These are phyloP conservation scores for Metopia argyrocephala DNA, from an alignment of 2,888 invertebrate genomes.

Conservation along the genomic window DNA sequence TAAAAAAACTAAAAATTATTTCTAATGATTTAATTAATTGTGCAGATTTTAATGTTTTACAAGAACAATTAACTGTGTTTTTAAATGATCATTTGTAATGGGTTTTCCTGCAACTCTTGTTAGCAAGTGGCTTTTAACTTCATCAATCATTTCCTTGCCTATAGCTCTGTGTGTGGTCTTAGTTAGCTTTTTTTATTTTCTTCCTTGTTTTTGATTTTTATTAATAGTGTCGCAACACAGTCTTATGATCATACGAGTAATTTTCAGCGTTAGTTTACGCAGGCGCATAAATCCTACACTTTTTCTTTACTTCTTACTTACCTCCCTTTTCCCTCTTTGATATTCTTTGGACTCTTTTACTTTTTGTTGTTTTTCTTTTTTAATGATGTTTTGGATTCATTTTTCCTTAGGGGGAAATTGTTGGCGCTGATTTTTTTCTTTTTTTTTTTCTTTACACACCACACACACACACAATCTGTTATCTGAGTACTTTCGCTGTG, in stretches of 20 bases:
- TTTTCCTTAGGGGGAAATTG: conserved; percentile 49
- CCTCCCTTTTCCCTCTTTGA: background rate
- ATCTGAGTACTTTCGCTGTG: conserved; percentile 47
- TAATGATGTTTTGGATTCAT: conserved; percentile 11
- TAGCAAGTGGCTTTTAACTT: conserved; percentile 33
- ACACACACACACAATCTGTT: too few relatives aligned
- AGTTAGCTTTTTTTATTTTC: too few relatives aligned
- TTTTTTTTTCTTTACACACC: too few relatives aligned
- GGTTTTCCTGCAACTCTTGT: background rate
- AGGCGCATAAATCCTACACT: conserved; percentile 15
- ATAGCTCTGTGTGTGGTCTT: conserved; percentile 53
- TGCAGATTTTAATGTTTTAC: background rate
- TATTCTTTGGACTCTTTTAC: background rate
- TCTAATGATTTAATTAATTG: background rate
- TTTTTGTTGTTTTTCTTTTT: background rate
- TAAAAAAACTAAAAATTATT: too few relatives aligned
- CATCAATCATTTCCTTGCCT: conserved; percentile 56
- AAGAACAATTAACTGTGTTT: background rate
- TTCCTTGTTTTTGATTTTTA: too few relatives aligned
- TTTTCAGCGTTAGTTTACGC: background rate
- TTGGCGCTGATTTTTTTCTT: conserved; percentile 36
- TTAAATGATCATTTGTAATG: background rate
- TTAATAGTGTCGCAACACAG: too few relatives aligned
- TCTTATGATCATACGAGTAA: too few relatives aligned
- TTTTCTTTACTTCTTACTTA: too few relatives aligned